Conservation (phyloP, 2,113 vertebrate species). For the Clarias batrachus region DNA sequence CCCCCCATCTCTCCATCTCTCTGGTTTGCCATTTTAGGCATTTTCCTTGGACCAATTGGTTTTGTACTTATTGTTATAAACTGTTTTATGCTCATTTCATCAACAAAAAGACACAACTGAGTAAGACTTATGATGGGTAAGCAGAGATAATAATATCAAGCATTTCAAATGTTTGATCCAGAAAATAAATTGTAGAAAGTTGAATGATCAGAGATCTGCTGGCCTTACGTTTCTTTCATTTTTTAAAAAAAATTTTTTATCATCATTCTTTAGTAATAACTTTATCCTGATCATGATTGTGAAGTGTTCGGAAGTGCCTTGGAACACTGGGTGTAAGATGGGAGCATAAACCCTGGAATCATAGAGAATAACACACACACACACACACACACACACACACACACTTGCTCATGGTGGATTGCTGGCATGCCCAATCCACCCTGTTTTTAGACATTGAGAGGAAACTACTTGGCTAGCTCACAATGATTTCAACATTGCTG, state of each 20-base stretch:
- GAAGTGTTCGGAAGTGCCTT: background rate
- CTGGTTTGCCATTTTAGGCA: conserved; percentile 10
- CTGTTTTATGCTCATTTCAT: conserved; percentile 30
- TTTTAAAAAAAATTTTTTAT: too few relatives aligned
- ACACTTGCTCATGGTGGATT: too few relatives aligned
- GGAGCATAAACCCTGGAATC: background rate
- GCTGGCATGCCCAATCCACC: background rate
- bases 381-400: background rate
- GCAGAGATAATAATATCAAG: conserved; percentile 21
- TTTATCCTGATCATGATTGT: background rate
- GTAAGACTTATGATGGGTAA: conserved; percentile 33
- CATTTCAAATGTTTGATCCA: background rate
- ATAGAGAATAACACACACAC: background rate
- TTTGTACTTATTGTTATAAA: conserved; percentile 4
- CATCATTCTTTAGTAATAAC: background rate
- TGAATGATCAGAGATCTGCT: background rate
- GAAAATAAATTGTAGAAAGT: background rate
- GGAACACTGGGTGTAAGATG: background rate
- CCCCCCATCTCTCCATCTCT: background rate
- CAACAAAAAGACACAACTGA: conserved; percentile 28
- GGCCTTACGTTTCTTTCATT: background rate
- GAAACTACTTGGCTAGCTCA: background rate
- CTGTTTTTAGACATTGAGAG: background rate
- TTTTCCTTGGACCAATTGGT: conserved; percentile 35
- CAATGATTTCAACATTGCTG: too few relatives aligned